Evolutionary conservation across 1,140 invertebrate genomes (phyloP), one percentile per base, ranked within the genome.

Genomic region (Eriosoma lanigerum): DNA sequence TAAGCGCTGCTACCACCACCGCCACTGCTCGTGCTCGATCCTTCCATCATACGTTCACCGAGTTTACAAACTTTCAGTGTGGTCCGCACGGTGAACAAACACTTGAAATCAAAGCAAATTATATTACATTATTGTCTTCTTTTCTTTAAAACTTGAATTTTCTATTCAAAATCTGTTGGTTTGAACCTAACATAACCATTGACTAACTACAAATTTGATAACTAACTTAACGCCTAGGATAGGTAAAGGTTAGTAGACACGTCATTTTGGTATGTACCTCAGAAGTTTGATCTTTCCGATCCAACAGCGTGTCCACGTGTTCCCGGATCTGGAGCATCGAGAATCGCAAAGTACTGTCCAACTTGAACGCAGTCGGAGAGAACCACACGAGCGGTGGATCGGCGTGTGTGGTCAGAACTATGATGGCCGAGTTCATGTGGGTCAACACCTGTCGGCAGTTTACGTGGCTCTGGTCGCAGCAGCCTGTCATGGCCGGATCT

Each of bases 271-370:
- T 8, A 38, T 8, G 32, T 85, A 97, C 96, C 90, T 97, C 94
- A 48, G 93, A 88, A 1, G 93, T 92, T 83, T 96, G 94, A 85
- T 98, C 95, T 82, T 94, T 93, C 81, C 94, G 91, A 86, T 98
- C 95, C 82, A 95, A 91, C 84, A 96, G 97, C 0, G 95, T 98
- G 85, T 98, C 96, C 82, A 96, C 89, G 86, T 98, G 96, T 85
- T 98, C 96, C 83, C 96, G 94, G 56, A 98, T 91, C 85, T 98
- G 96, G n/a, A 98, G 87, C 84, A 98, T 91, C 81, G 93, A 92
- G 86, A 95, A 98, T 44, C 94, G 90, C 50, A 97, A 89, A 1
- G 91, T 89, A 85, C 98, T 96, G 1, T 89, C 88, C 4, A 93
- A 87, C 66, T 87, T 83, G 38, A 89, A 87, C 8, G 87, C 85